Conservation (phyloP, 2,113 vertebrate genomes). For the Vidua macroura region DNA sequence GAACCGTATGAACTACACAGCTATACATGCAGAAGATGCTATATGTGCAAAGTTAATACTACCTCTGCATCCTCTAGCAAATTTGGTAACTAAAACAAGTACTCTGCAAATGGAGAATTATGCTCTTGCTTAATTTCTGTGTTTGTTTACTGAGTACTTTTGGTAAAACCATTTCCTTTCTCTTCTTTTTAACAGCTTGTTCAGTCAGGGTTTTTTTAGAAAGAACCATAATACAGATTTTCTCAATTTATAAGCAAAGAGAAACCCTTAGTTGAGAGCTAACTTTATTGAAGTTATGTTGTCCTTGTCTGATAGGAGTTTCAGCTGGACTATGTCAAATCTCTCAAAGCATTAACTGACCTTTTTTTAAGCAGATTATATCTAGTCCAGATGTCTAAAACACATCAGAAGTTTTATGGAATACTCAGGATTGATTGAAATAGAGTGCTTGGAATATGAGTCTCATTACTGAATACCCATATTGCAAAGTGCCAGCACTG, state of each 20-base stretch:
- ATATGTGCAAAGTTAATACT: background rate
- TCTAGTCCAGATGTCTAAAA: constrained; percentile 1
- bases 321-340: background rate
- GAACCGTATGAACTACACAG: background rate
- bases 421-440: background rate
- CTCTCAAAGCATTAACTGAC: background rate
- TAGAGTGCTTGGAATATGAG: background rate
- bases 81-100: background rate
- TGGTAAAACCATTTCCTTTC: background rate
- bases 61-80: background rate
- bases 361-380: background rate
- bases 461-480: background rate
- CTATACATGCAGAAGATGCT: background rate
- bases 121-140: background rate
- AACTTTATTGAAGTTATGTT: background rate
- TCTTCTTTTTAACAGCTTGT: background rate
- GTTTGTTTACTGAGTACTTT: background rate
- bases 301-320: background rate
- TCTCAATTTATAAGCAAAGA: background rate
- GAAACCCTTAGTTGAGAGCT: background rate
- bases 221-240: background rate
- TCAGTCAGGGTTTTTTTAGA: background rate
- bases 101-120: background rate
- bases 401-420: background rate
- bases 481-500: background rate